Evolutionary conservation across 2,888 invertebrate genomes (phyloP).

Genomic region (Lysandra bellargus): DNA sequence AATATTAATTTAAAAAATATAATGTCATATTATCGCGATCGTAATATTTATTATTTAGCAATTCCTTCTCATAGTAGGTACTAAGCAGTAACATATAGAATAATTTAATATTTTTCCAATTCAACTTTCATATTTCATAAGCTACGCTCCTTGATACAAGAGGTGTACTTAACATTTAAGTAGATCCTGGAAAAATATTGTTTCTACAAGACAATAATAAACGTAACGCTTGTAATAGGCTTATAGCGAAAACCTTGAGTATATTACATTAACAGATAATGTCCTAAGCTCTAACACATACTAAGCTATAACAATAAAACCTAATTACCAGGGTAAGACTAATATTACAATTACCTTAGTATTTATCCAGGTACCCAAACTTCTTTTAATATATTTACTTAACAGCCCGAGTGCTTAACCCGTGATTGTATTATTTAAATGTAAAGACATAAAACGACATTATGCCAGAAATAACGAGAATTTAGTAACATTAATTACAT

Average conservation of each 20-base stretch:
- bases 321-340: background rate
- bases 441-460: conserved; percentile 56
- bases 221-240: background rate
- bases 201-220: conserved; percentile 14
- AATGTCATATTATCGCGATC: background rate
- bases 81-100: background rate
- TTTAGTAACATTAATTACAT: conserved; percentile 65
- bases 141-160: background rate
- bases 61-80: background rate
- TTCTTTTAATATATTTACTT: background rate
- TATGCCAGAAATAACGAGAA: conserved; percentile 58
- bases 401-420: conserved; percentile 40
- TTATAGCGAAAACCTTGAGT: background rate
- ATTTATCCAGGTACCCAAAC: background rate
- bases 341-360: background rate
- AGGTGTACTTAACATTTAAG: background rate
- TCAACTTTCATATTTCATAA: background rate
- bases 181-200: conserved; percentile 6
- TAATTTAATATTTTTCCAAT: background rate
- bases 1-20: background rate
- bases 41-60: background rate
- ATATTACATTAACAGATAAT: background rate
- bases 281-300: background rate
- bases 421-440: conserved; percentile 53
- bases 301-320: background rate